Conservation (phyloP, 2,113 vertebrate genomes). For the Macrotis lagotis region DNA sequence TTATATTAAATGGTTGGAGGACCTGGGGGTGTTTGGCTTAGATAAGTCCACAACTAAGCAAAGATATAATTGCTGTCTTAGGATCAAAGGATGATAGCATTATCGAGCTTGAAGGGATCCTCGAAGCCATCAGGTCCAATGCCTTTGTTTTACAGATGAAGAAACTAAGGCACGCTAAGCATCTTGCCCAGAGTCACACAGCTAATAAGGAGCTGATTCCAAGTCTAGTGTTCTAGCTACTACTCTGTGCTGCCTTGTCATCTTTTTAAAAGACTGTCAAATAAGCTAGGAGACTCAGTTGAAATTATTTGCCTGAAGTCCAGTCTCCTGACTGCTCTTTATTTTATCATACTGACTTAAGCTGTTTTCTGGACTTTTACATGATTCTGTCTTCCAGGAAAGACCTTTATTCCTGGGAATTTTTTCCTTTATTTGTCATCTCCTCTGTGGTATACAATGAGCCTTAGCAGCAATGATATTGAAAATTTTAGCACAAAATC, state of each 20-base stretch:
- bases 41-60: background rate
- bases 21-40: background rate
- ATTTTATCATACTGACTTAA: background rate
- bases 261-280: background rate
- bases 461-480: background rate
- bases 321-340: background rate
- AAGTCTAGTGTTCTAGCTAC: background rate
- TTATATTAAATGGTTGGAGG: background rate
- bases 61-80: background rate
- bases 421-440: constrained; percentile 18
- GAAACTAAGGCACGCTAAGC: background rate
- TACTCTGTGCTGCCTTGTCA: background rate
- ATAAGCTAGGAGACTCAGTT: background rate
- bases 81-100: background rate
- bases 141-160: background rate
- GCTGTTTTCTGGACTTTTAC: background rate
- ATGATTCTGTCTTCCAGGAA: background rate
- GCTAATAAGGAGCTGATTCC: background rate
- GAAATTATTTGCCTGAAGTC: background rate
- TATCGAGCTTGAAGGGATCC: background rate
- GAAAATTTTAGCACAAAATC: background rate
- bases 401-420: constrained; percentile 7
- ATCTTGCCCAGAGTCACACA: background rate
- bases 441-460: constrained; percentile 11
- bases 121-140: background rate